Percentiles rank a stretch among this genome's conserved stretches.
Conservation (phyloP, 2,797 vertebrate species). For the Syndactyla subalaris region DNA sequence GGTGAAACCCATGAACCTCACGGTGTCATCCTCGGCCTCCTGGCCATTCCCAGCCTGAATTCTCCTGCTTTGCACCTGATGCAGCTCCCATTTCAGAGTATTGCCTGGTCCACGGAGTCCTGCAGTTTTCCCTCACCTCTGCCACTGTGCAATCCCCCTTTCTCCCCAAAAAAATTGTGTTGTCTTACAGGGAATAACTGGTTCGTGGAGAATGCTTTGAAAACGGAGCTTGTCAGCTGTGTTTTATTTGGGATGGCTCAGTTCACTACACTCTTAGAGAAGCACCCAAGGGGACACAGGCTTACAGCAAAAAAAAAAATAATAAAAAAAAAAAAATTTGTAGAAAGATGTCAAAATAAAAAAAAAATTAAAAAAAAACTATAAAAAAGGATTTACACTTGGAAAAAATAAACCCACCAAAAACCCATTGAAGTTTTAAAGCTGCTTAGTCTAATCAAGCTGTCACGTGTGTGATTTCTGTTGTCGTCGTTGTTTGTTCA, state of each 20-base stretch:
- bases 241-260: not conserved
- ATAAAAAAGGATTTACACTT: not conserved
- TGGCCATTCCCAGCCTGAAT: not conserved
- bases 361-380: not conserved
- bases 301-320: not conserved
- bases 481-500: not conserved
- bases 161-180: not conserved
- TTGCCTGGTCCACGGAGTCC: not conserved
- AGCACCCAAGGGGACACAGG: not conserved
- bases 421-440: not conserved
- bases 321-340: not conserved
- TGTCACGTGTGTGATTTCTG: conserved; percentile 23
- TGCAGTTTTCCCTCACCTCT: not conserved
- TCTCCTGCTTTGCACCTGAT: not conserved
- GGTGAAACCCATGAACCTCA: not conserved
- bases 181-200: not conserved
- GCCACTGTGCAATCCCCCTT: not conserved
- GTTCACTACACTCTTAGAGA: conserved; percentile 12
- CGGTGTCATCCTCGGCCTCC: not conserved
- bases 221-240: not conserved
- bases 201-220: not conserved
- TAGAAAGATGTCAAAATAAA: not conserved
- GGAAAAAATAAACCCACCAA: not conserved
- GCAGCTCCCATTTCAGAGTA: not conserved
- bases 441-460: not conserved